Conservation (phyloP, 2,797 vertebrate species). For the Acrossocheilus fasciatus region DNA sequence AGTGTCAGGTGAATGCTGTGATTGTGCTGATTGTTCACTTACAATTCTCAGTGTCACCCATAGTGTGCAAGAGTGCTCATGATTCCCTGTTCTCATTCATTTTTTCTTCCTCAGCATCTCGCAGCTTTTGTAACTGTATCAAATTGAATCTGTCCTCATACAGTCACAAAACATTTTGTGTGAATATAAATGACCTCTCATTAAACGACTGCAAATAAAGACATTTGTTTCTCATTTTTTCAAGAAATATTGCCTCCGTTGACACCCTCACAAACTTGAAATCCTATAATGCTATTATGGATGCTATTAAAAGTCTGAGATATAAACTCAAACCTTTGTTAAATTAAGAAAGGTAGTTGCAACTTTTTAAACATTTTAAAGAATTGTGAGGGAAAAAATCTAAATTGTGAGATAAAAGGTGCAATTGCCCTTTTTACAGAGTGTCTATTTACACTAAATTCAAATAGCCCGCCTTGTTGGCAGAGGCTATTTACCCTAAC, state of each 20-base stretch:
- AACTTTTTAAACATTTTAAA: not conserved
- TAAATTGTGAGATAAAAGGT: not conserved
- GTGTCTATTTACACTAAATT: too few relatives aligned
- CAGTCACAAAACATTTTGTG: slow-evolving; percentile 8
- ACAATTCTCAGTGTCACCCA: slow-evolving; percentile 11
- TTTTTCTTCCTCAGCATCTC: not conserved
- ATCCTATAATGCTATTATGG: not conserved
- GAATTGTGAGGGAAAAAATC: not conserved
- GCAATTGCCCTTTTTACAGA: not conserved
- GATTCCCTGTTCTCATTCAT: not conserved
- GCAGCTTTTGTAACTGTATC: slow-evolving; percentile 2
- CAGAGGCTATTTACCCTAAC: too few relatives aligned
- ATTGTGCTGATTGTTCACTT: slow-evolving; percentile 22
- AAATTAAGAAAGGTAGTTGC: not conserved
- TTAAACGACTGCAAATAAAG: not conserved
- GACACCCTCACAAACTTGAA: not conserved
- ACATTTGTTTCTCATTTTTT: too few relatives aligned
- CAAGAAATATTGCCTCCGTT: too few relatives aligned
- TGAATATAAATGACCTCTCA: not conserved
- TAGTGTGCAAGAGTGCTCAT: not conserved
- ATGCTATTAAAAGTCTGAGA: not conserved
- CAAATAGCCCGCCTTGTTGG: too few relatives aligned
- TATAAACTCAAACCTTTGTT: not conserved
- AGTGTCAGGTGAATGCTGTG: slow-evolving; percentile 24
- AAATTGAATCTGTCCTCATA: slow-evolving; percentile 2